Conservation (phyloP, 2,888 invertebrate species). For the Dryomyza anilis region DNA sequence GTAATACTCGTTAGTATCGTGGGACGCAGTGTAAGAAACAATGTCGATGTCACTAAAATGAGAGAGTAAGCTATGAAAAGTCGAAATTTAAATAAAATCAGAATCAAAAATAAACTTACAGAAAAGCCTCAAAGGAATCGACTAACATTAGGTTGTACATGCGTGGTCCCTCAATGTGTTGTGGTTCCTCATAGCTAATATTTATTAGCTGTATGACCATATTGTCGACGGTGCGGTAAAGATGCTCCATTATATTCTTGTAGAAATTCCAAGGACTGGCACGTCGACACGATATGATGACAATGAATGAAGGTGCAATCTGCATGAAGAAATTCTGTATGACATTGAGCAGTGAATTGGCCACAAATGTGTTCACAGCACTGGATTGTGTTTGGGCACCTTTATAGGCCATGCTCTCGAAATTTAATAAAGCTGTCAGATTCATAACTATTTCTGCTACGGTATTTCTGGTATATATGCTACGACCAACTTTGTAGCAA, state of each 20-base stretch:
- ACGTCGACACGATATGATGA: slow-evolving; percentile 45
- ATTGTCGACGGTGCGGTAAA: slow-evolving; percentile 40
- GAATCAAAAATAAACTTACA: slow-evolving; percentile 37
- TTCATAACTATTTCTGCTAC: not conserved
- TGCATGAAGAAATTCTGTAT: slow-evolving; percentile 44
- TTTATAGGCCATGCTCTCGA: no score
- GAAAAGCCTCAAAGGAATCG: slow-evolving; percentile 49
- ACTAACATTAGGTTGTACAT: slow-evolving; percentile 33
- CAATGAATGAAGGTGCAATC: slow-evolving; percentile 39
- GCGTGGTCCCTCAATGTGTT: slow-evolving; percentile 23
- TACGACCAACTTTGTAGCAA: no score
- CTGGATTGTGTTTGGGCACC: slow-evolving; percentile 39
- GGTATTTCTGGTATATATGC: no score
- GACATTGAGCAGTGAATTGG: slow-evolving; percentile 40
- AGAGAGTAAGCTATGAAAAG: not conserved
- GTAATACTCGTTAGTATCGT: slow-evolving; percentile 48
- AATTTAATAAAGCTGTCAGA: not conserved
- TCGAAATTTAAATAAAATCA: not conserved
- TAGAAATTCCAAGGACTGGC: slow-evolving; percentile 39
- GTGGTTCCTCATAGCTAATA: slow-evolving; percentile 15
- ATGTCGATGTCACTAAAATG: slow-evolving; percentile 40
- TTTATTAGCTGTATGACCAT: slow-evolving; percentile 41
- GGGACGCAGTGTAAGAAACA: slow-evolving; percentile 39
- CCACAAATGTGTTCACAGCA: slow-evolving; percentile 40
- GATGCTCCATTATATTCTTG: slow-evolving; percentile 38